Base-by-base conservation (phyloP, 2,888 invertebrate genomes). In the Rutpela maculata region DNA sequence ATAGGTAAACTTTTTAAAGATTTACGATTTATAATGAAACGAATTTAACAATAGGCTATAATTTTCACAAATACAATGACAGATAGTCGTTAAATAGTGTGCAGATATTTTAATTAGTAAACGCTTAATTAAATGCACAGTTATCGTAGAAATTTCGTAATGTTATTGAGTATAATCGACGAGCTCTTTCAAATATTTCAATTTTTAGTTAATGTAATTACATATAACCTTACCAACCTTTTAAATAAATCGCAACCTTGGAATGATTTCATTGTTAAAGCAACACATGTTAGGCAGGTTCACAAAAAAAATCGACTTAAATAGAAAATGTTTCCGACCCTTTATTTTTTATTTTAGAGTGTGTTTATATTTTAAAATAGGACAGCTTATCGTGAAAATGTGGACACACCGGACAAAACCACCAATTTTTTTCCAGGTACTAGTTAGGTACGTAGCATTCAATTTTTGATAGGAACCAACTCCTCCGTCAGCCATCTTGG, bases 1-100 rank as follows among this genome's bases (percentile, higher is more conserved):
- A 91, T 95, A 82, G 96, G 96, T 95, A 91, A 93, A 87, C 71
- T 9, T 57, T 31, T 18, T 69, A 38, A 15, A 15, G 1, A 15
- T 17, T 35, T 69, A 38, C 35, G 17, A 10, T 19, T 9, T 26
- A 18, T 7, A 31, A 18, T 17, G 1, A 35, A 15, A 35, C 18
- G 2, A 18, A 19, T 22, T 55, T 55, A 59, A 59, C 59, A 22
- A 50, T 50, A 50, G 50, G 5, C n/a, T 50, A 50, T 65, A 65
- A 65, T 43, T 65, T 38, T 43, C 18, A 19, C 17, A 63, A 59
- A 12, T 59, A 9, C 59, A 59, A 4, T 59, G 10, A 59, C 19
- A n/a, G 17, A 12, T 7, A 15, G 15, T 19, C 17, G 2, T 59
- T n/a, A 50, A 50, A n/a, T n/a, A 17, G 15, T n/a, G 7, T 50